phyloP scores from a whole-genome alignment of 2,113 vertebrate genomes.

The Xiphophorus hellerii region DNA sequence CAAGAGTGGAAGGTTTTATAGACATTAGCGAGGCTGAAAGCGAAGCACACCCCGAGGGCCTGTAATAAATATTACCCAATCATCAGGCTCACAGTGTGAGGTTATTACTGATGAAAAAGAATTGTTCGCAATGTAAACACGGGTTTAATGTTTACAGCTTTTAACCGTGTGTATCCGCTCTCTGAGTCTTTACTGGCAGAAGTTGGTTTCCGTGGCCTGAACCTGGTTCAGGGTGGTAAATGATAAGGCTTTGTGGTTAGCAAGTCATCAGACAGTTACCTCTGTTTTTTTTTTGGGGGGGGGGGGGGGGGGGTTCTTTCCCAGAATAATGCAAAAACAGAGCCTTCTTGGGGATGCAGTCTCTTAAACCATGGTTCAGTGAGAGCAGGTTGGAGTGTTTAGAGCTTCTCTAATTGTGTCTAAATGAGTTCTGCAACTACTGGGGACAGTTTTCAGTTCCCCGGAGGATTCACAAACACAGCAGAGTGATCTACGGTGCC shows the following conservation, averaged over 20 bases:
- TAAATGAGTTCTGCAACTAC: constrained; percentile 70
- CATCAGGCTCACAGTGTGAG: constrained; percentile 66
- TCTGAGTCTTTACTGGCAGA: constrained; percentile 24
- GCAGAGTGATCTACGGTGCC: constrained; percentile 67
- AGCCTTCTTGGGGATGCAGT: not conserved
- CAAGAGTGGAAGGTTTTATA: constrained; percentile 61
- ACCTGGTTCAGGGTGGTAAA: constrained; percentile 1
- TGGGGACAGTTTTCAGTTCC: constrained; percentile 53
- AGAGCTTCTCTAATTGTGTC: constrained; percentile 60
- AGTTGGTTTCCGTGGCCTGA: constrained; percentile 13
- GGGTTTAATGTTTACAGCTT: constrained; percentile 59
- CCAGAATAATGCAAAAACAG: constrained; percentile 16
- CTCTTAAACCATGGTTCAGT: constrained; percentile 2
- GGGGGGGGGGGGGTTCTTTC: too few relatives aligned
- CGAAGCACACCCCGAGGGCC: constrained; percentile 61
- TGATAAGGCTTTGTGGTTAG: constrained; percentile 20
- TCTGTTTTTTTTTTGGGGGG: not conserved
- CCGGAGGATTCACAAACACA: constrained; percentile 27
- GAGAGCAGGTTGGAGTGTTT: constrained; percentile 30
- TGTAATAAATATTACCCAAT: constrained; percentile 71
- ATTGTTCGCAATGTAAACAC: constrained; percentile 52
- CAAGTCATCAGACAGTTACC: not conserved
- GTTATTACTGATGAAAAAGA: constrained; percentile 71
- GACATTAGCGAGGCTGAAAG: constrained; percentile 52
- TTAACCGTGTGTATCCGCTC: constrained; percentile 41